These are phyloP conservation scores for Anoncus sp. DNA, from an alignment of 2,888 invertebrate genomes.

Conservation along the genomic window DNA sequence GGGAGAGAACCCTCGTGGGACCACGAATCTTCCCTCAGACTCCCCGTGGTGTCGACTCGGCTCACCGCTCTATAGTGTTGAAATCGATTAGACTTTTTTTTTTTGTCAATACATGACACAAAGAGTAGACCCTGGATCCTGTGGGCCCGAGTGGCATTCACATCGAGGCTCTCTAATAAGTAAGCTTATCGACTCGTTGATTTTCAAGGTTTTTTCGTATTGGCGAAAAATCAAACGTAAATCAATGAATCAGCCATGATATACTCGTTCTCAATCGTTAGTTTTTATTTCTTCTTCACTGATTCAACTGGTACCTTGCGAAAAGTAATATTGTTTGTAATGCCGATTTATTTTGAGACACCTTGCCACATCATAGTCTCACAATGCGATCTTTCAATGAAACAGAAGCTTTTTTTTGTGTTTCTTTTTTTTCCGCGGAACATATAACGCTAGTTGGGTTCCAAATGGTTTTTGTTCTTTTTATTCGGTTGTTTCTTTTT, in stretches of 20 bases:
- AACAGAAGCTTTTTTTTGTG: no score
- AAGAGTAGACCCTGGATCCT: conserved; percentile 5
- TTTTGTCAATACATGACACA: conserved; percentile 26
- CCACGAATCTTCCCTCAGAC: conserved; percentile 54
- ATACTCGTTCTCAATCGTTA: no score
- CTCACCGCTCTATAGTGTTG: conserved; percentile 64
- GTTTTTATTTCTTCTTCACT: no score
- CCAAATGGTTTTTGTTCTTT: neutral
- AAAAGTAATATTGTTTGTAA: no score
- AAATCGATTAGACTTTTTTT: conserved; percentile 70
- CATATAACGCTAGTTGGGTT: neutral
- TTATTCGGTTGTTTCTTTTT: conserved; percentile 9
- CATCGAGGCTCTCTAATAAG: neutral
- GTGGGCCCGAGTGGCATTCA: conserved; percentile 14
- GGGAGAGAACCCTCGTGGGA: conserved; percentile 38
- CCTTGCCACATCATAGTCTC: neutral
- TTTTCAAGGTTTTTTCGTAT: neutral
- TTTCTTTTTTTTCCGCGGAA: no score
- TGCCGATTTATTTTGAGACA: no score
- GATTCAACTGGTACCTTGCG: no score
- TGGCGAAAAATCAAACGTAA: neutral
- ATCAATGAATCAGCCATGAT: neutral
- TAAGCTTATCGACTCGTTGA: conserved; percentile 7
- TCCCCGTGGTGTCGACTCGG: conserved; percentile 62
- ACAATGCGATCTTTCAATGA: neutral